A percentile compares a stretch with the other conserved stretches of the same genome.
These are phyloP conservation scores for Argyra leucocephala DNA, from an alignment of 2,888 invertebrate species.

Conservation along the genomic window DNA sequence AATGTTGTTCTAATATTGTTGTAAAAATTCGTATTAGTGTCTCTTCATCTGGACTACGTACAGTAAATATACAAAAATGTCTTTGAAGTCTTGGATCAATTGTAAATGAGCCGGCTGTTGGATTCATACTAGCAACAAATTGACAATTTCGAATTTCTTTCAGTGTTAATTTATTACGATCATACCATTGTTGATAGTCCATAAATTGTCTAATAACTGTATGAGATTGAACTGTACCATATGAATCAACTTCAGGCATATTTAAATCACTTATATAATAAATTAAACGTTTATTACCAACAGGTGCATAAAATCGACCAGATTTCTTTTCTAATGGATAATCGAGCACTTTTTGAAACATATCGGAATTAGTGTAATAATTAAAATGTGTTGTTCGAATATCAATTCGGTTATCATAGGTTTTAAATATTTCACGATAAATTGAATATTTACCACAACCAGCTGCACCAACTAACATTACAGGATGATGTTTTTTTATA, in stretches of 20 bases:
- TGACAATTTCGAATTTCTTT: conserved; percentile 92
- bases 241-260: conserved; percentile 93
- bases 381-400: conserved; percentile 52
- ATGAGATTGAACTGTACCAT: conserved; percentile 92
- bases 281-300: conserved; percentile 71
- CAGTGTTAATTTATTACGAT: conserved; percentile 67
- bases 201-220: conserved; percentile 87
- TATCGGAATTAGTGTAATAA: conserved; percentile 87
- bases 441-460: conserved; percentile 90
- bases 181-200: conserved; percentile 91
- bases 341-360: conserved; percentile 80
- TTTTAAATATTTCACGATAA: conserved; percentile 57
- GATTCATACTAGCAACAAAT: conserved; percentile 94
- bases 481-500: conserved; percentile 66
- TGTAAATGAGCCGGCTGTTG: conserved; percentile 92
- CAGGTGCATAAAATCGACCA: conserved; percentile 84
- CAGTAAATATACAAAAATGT: conserved; percentile 78
- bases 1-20: conserved; percentile 67
- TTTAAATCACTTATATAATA: conserved; percentile 95
- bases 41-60: conserved; percentile 70
- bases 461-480: conserved; percentile 83
- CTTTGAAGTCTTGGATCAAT: conserved; percentile 85
- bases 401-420: conserved; percentile 24
- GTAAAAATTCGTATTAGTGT: conserved; percentile 76
- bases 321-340: conserved; percentile 92